Base-by-base conservation (phyloP, 2,797 vertebrate species). In the Austrolebias charrua region DNA sequence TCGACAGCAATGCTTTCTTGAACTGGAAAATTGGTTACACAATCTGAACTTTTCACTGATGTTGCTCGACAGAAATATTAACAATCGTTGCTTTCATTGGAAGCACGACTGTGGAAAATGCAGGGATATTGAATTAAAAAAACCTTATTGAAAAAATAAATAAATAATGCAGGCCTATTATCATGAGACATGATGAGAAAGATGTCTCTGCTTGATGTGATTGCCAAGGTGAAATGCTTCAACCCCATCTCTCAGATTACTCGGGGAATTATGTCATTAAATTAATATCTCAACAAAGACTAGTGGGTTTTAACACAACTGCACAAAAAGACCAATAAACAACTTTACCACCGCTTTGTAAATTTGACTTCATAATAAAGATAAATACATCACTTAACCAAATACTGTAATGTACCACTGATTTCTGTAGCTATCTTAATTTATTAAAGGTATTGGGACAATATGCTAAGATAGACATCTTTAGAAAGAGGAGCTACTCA, bases 11-110 rank as follows among this genome's bases (percentile, higher is more conserved):
- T 85, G 84, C 84, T 89, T 92, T 86, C 89, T 87, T 89, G 83
- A 89, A 92, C 88, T 93, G 91, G 92, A 93, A 93, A 93, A 92
- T 90, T 70, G 84, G 90, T 92, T 93, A 92, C 89, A 92, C 91
- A 92, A 92, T 92, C 73, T 93, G 91, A 94, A 93, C 92, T 91
- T 88, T 92, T 92, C 88, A 92, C 91, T 91, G 90, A 91, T 82
- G 80, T 81, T 78, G 85, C 86, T 89, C 89, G 88, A 89, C 89
- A 87, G 86, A 91, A 91, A 92, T 87, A 90, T 90, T 93, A 40
- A 91, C 91, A 92, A 92, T 90, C 82, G 50, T 72, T 75, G 88
- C 91, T 92, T 94, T 92, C 86, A 92, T 91, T 89, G 84, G 89
- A 86, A 80, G 88, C 87, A 89, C 90, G 87, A 76, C 80, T 76